Evolutionary conservation across 2,113 vertebrate species (phyloP).

Genomic region (Seriola dumerili): DNA sequence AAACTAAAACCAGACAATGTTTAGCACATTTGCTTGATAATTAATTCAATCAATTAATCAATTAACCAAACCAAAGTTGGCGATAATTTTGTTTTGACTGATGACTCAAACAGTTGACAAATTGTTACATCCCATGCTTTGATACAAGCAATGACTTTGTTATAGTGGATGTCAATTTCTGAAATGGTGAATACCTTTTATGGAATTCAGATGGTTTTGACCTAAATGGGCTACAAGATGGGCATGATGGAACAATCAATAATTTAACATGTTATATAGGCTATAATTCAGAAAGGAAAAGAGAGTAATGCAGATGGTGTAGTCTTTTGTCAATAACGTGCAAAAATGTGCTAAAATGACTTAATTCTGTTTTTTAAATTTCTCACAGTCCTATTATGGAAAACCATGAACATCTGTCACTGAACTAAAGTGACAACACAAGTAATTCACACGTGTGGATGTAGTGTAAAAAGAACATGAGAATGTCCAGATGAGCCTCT

Average conservation of each 20-base stretch:
- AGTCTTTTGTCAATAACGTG: not conserved
- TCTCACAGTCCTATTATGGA: not conserved
- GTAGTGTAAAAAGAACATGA: conserved; percentile 1
- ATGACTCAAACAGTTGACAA: not conserved
- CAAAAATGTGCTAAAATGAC: not conserved
- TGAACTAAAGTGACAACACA: not conserved
- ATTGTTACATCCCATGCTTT: not conserved
- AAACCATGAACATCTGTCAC: not conserved
- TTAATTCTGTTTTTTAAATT: not conserved
- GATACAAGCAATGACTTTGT: not conserved
- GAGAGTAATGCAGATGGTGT: not conserved
- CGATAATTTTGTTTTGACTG: not conserved
- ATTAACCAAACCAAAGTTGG: not conserved
- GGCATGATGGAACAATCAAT: conserved; percentile 2
- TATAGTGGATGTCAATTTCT: not conserved
- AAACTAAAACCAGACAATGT: not conserved
- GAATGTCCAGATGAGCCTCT: conserved; percentile 26
- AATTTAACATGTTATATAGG: not conserved
- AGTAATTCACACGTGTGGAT: not conserved
- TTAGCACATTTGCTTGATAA: too few relatives aligned
- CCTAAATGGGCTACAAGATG: not conserved
- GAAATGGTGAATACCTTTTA: not conserved
- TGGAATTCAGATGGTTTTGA: not conserved
- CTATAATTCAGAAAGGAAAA: not conserved
- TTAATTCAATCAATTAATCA: not conserved